Conservation (phyloP, 2,797 vertebrate genomes). For the Adelosebastes latens region DNA sequence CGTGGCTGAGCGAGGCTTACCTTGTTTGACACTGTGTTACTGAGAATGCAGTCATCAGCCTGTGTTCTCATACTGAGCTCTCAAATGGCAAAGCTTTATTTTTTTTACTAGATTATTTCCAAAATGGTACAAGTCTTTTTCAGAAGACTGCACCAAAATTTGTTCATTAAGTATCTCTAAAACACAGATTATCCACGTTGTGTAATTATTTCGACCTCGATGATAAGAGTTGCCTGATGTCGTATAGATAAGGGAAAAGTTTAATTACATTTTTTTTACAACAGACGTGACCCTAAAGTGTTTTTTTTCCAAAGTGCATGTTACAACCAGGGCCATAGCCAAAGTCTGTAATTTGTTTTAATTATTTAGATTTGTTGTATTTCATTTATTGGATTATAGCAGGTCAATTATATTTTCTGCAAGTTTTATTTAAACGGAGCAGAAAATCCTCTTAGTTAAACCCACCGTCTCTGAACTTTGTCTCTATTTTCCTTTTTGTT, state of each 20-base stretch:
- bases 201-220: not conserved
- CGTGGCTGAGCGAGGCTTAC: slow-evolving; percentile 5
- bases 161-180: not conserved
- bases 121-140: slow-evolving; percentile 16
- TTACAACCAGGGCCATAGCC: not conserved
- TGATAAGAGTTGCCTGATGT: not conserved
- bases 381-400: not conserved
- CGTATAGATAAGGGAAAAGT: not conserved
- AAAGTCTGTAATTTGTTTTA: not conserved
- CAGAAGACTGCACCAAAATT: not conserved
- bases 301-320: not conserved
- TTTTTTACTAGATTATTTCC: slow-evolving; percentile 5
- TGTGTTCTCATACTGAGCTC: slow-evolving; percentile 43
- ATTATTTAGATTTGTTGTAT: not conserved
- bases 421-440: not conserved
- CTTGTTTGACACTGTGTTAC: slow-evolving; percentile 17
- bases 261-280: not conserved
- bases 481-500: not conserved
- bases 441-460: not conserved
- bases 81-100: slow-evolving; percentile 27
- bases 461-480: not conserved
- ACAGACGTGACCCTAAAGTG: not conserved
- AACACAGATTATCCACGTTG: not conserved
- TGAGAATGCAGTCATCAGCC: slow-evolving; percentile 51
- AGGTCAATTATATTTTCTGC: not conserved